Percentiles rank a stretch among this genome's conserved stretches.
Conservation (phyloP, 1,140 invertebrate genomes). For the Drosophila obscura region DNA sequence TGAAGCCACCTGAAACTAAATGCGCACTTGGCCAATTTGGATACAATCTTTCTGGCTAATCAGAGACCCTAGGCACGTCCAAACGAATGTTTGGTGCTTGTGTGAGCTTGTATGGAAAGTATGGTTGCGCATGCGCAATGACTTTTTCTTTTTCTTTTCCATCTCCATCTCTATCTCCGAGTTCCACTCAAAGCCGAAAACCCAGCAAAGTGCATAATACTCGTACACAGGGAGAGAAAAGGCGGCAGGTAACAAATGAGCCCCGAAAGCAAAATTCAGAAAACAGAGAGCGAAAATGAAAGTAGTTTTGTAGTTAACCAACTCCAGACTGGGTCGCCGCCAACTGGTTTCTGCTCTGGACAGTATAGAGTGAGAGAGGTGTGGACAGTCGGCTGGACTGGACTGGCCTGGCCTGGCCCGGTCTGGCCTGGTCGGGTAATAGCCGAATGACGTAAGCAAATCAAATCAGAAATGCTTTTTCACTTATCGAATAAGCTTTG, state of each 20-base stretch:
- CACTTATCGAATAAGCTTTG: constrained; percentile 43
- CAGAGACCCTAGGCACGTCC: constrained; percentile 48
- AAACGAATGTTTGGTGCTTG: not conserved
- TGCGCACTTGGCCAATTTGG: constrained; percentile 43
- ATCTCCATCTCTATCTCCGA: constrained; percentile 27
- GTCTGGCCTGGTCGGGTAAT: constrained; percentile 21
- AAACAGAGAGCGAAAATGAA: constrained; percentile 65
- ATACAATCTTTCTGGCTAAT: constrained; percentile 32
- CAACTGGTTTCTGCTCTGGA: constrained; percentile 63
- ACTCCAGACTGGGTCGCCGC: constrained; percentile 44
- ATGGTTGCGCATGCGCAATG: constrained; percentile 70
- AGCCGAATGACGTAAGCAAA: constrained; percentile 62
- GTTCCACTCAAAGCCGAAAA: constrained; percentile 29
- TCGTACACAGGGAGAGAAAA: not conserved
- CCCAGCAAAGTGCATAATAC: constrained; percentile 18
- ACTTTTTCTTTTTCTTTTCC: constrained; percentile 38
- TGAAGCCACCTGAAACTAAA: constrained; percentile 23
- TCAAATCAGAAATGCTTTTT: constrained; percentile 50
- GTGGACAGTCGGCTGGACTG: not conserved
- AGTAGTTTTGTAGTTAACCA: constrained; percentile 60
- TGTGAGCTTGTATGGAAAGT: constrained; percentile 20
- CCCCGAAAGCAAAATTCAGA: constrained; percentile 28
- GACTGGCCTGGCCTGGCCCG: not conserved
- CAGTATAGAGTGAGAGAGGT: constrained; percentile 10
- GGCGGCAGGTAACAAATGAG: constrained; percentile 18